phyloP scores from a whole-genome alignment of 2,888 invertebrate species.

The Dascillus cervinus region DNA sequence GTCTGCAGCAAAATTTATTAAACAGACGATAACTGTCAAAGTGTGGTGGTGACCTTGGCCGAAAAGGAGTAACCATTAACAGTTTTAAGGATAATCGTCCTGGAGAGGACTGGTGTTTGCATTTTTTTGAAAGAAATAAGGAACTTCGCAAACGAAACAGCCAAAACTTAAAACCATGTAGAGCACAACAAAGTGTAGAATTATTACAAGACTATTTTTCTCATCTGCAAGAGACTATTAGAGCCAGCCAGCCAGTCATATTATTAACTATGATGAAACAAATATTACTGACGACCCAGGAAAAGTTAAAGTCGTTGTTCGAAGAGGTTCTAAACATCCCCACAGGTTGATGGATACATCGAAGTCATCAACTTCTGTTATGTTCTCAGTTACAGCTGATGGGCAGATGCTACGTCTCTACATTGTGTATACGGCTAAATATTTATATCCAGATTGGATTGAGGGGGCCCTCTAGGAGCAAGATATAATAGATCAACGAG shows the following conservation, averaged over 20 bases:
- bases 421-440: conserved; percentile 27
- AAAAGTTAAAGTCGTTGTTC: conserved; percentile 12
- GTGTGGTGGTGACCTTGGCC: no score
- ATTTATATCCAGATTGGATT: conserved; percentile 6
- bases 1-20: no score
- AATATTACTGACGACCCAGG: conserved; percentile 29
- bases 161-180: conserved; percentile 1
- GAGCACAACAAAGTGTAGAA: conserved; percentile 8
- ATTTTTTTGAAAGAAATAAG: conserved; percentile 1
- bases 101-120: conserved; percentile 2
- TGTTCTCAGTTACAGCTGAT: conserved; percentile 25
- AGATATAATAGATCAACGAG: conserved; percentile 3
- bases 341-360: conserved; percentile 15
- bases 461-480: background rate
- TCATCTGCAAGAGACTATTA: conserved; percentile 7
- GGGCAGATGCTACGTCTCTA: conserved; percentile 27
- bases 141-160: background rate
- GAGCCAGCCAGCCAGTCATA: conserved; percentile 10
- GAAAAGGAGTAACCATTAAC: background rate
- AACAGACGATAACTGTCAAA: no score
- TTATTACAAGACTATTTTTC: conserved; percentile 18
- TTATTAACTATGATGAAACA: conserved; percentile 31
- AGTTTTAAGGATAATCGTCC: conserved; percentile 1
- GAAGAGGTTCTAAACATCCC: conserved; percentile 10
- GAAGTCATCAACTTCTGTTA: conserved; percentile 22